phyloP scores from a whole-genome alignment of 1,140 invertebrate genomes.

The Macrostomum lignano region DNA sequence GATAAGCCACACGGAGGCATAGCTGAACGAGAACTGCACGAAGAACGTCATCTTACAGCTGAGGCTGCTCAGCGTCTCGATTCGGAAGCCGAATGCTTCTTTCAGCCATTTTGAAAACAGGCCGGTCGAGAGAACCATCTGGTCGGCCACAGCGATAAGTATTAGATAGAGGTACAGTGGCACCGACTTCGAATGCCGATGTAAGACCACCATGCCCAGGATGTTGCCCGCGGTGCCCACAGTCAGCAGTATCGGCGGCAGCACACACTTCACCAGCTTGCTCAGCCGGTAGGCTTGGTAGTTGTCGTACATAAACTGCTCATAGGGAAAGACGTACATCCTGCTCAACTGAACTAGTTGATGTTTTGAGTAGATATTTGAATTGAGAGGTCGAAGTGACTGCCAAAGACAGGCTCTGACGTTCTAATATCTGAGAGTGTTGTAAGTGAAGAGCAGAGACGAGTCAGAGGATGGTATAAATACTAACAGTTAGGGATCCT shows the following conservation, averaged over 20 bases:
- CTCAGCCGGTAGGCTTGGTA: no score
- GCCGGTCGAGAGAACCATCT: constrained; percentile 15
- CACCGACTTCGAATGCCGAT: constrained; percentile 11
- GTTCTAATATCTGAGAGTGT: no score
- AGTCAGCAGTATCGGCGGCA: constrained; percentile 14
- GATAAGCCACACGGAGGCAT: constrained; percentile 23
- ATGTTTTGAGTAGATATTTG: no score
- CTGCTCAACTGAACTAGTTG: no score
- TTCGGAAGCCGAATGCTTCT: constrained; percentile 9
- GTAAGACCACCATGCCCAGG: constrained; percentile 14
- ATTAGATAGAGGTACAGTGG: constrained; percentile 17
- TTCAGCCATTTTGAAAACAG: constrained; percentile 17
- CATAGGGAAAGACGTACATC: no score
- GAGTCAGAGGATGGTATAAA: no score
- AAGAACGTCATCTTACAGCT: constrained; percentile 16
- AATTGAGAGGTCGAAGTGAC: no score
- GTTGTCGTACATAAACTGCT: no score
- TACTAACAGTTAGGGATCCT: no score
- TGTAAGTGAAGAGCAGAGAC: no score
- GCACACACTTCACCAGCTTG: no score
- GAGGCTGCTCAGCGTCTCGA: constrained; percentile 10
- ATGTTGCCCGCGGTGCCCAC: constrained; percentile 20
- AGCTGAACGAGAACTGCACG: constrained; percentile 15
- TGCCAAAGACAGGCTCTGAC: no score
- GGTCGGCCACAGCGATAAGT: constrained; percentile 15